Base-by-base conservation (phyloP, 2,797 vertebrate genomes). In the Alectoris magna region DNA sequence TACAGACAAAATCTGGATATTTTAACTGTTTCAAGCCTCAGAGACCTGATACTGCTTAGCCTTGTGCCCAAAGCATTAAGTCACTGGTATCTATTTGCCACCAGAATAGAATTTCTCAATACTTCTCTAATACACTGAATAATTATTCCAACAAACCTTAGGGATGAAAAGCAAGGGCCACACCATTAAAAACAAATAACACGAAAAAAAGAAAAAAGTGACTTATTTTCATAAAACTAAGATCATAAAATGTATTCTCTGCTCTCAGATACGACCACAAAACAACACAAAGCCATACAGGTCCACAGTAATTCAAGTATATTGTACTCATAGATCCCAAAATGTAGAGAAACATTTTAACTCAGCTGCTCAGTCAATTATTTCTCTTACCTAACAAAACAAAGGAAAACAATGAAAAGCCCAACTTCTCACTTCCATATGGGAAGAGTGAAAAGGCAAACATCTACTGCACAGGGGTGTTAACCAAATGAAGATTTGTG, bases 401-500 rank as follows among this genome's bases (percentile, higher is more conserved):
- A 90, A 78, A 90, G 41, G 10, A 80, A 62, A 87, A 84, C 3
- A 19, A 11, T 59, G 62, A 64, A 49, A 74, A 46, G 13, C 56
- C 43, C 63, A 93, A 51, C 8, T 56, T 92, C 41, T 77, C 63
- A 69, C 34, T 24, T 59, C 29, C 56, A 46, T 7, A 63, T 67
- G 6, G 4, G 38, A 16, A 85, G 27, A 77, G 69, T 34, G 69
- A 88, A 79, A 93, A 55, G 31, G 58, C 46, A 84, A 94, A 84
- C 31, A 85, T 53, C 18, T 43, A 70, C 59, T 72, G 39, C 62
- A 46, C 2, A 4, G 56, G 5, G 21, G 10, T 53, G 10, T 41
- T 41, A 84, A 94, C 41, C 88, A 97, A 92, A 90, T 58, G 8
- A 46, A 92, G 6, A 59, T 48, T 90, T 95, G 12, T 64, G 88